Conservation (phyloP, 2,888 invertebrate species). For the Allacma fusca region DNA sequence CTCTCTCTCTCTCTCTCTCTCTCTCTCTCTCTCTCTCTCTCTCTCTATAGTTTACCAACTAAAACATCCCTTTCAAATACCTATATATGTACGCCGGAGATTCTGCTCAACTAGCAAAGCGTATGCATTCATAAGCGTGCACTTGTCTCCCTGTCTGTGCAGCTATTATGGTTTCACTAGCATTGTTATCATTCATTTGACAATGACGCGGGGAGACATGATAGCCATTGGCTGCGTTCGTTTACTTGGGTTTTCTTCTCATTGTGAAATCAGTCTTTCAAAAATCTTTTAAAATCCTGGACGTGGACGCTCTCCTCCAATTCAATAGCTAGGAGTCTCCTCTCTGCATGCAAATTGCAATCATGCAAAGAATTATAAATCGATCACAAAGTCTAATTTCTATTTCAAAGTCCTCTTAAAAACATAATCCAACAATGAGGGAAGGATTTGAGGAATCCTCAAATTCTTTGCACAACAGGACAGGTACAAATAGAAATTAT, state of each 20-base stretch:
- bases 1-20: not conserved
- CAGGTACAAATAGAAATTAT: too few species aligned
- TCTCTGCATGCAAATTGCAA: too few species aligned
- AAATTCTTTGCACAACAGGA: too few species aligned
- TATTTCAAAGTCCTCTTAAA: too few species aligned
- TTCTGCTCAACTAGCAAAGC: constrained; percentile 21
- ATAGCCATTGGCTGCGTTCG: constrained; percentile 44
- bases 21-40: not conserved
- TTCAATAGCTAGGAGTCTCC: too few species aligned
- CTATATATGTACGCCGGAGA: not conserved
- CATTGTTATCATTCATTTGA: constrained; percentile 43
- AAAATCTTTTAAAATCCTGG: not conserved
- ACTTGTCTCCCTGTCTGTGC: constrained; percentile 19
- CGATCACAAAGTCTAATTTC: too few species aligned
- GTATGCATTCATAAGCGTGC: constrained; percentile 22
- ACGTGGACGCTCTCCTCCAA: too few species aligned
- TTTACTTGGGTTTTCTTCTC: constrained; percentile 19
- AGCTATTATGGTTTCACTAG: constrained; percentile 25
- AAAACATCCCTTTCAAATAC: not conserved
- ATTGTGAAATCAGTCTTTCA: constrained; percentile 2
- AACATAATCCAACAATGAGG: too few species aligned
- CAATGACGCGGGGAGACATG: constrained; percentile 43
- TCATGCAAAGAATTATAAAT: too few species aligned
- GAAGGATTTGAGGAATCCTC: too few species aligned
- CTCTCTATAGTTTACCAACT: not conserved